phyloP scores from a whole-genome alignment of 2,113 vertebrate species.

The Neogale vison region DNA sequence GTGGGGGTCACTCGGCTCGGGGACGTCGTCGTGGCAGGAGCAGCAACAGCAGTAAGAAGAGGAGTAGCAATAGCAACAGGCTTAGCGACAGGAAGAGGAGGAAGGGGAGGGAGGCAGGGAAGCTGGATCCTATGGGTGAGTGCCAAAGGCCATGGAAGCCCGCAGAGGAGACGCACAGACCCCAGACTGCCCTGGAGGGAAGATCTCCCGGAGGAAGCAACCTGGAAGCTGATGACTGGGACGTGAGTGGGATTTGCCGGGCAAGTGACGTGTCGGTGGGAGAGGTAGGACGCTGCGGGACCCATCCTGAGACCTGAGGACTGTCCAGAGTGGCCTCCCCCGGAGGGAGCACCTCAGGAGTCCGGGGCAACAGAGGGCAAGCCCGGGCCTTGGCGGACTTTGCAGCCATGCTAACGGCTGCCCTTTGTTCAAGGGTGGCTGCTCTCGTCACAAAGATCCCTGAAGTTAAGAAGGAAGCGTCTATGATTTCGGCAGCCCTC shows the following conservation, averaged over 20 bases:
- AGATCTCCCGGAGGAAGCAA: rapidly evolving
- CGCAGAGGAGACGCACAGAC: rapidly evolving
- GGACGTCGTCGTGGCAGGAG: neutral
- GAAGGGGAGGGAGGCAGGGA: too few relatives aligned
- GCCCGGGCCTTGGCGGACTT: neutral
- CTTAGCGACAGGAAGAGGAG: rapidly evolving
- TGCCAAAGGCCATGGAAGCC: too few relatives aligned
- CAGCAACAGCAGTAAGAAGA: neutral
- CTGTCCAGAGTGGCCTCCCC: neutral
- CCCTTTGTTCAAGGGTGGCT: neutral
- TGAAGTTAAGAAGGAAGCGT: neutral
- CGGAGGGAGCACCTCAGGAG: neutral
- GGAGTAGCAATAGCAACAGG: rapidly evolving
- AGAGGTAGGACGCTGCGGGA: neutral
- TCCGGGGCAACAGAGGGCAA: neutral
- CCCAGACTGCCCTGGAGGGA: rapidly evolving
- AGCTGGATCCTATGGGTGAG: too few relatives aligned
- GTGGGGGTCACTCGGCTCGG: neutral
- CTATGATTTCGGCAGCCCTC: rapidly evolving
- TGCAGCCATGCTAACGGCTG: rapidly evolving
- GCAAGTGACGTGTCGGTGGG: rapidly evolving
- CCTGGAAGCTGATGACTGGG: too few relatives aligned
- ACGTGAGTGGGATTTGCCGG: neutral
- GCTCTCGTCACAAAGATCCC: rapidly evolving
- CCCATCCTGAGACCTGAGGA: rapidly evolving